Evolutionary conservation across 2,113 vertebrate genomes (phyloP), one percentile per base, ranked within the genome.

Genomic region (Pangasianodon hypophthalmus): DNA sequence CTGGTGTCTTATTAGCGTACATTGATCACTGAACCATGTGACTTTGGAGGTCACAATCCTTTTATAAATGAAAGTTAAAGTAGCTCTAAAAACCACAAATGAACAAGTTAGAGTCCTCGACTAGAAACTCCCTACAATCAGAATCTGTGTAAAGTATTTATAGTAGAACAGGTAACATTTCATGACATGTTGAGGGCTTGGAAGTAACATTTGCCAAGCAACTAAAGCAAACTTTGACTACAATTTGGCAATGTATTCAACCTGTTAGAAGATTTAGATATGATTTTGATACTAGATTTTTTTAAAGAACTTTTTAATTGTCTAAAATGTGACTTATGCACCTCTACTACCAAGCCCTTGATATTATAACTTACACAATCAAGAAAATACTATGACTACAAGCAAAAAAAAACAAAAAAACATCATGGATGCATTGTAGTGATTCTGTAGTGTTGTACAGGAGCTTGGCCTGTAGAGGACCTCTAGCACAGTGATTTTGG

Each of bases 401-500:
- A 6, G 21, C 1, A 37, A 32, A 32, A 37, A 46, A 77, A 48
- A 67, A 24, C 24, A 67, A n/a, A n/a, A n/a, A 67, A 24, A 60
- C 56, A n/a, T 52, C 29, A 10, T 4, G 0, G 16, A 82, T 0
- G 3, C 64, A 32, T 87, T 11, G 11, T 48, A 64, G 58, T 80
- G 41, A 64, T 79, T 54, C 4, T 56, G 48, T 21, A 24, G 1
- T 73, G 80, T 69, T 24, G 2, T 18, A 56, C 6, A 6, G 46
- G 18, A 48, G 77, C 3, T 83, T 37, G 2, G 19, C n/a, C 46
- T n/a, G 71, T 75, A 41, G 86, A 75, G 44, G 56, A 41, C 44
- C 10, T 84, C 92, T 79, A 96, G 90, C 95, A 96, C 52, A 96
- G 93, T n/a, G 95, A 93, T 84, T 96, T 96, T 0, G 96, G 94